A percentile compares a stretch with the other conserved stretches of the same genome.
phyloP scores from a whole-genome alignment of 37 sponge, comb jelly and placozoan genomes.

The Crambe crambe region DNA sequence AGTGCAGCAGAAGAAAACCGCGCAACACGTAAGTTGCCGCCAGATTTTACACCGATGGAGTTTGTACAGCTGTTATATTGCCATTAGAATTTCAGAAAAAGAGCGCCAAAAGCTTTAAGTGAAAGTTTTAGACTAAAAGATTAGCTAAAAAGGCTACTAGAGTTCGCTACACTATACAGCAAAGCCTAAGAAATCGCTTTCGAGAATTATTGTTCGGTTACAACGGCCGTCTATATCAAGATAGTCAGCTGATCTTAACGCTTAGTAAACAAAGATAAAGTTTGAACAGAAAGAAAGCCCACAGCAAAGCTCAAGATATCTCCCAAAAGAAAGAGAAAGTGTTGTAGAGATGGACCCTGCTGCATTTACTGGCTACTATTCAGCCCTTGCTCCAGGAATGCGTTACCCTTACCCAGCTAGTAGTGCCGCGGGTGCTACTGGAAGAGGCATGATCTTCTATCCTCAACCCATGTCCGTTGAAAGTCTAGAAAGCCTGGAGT shows the following conservation, averaged over 20 bases:
- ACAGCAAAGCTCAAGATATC: neutral
- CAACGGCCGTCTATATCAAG: neutral
- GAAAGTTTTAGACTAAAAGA: neutral
- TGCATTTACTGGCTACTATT: slow-evolving; percentile 36
- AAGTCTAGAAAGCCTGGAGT: slow-evolving; percentile 8
- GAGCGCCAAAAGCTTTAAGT: slow-evolving; percentile 9
- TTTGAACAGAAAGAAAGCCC: neutral
- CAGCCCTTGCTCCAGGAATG: slow-evolving; percentile 36
- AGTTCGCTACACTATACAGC: neutral
- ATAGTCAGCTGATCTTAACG: slow-evolving; percentile 49
- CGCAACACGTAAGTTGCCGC: slow-evolving; percentile 16
- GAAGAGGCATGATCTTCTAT: slow-evolving; percentile 63
- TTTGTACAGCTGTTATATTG: slow-evolving; percentile 1
- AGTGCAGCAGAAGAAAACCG: neutral
- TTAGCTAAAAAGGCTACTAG: neutral
- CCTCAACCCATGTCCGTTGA: slow-evolving; percentile 51
- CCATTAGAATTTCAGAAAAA: slow-evolving; percentile 10
- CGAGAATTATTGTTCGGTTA: neutral
- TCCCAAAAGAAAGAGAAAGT: neutral
- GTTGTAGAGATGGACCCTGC: slow-evolving; percentile 52
- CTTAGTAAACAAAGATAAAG: slow-evolving; percentile 35
- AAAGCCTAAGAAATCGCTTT: slow-evolving; percentile 1
- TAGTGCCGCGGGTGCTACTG: slow-evolving; percentile 32
- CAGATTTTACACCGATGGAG: slow-evolving; percentile 14
- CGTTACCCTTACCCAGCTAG: slow-evolving; percentile 58